A percentile compares a stretch with the other conserved stretches of the same genome.
phyloP scores from a whole-genome alignment of 2,113 vertebrate species.

The Manacus vitellinus region DNA sequence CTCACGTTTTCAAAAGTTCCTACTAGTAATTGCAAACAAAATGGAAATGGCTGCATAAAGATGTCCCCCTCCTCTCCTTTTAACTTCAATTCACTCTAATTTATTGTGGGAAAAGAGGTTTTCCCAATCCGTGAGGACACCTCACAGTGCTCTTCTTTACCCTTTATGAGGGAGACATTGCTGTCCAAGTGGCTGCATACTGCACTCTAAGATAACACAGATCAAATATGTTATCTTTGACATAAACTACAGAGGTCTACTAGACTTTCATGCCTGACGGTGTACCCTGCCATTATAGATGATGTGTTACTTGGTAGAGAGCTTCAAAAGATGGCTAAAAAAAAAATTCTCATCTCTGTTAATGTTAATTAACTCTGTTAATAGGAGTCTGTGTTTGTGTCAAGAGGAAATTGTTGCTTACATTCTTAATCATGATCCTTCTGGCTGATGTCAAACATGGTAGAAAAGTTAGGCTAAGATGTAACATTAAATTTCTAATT shows the following conservation, averaged over 20 bases:
- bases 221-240: neutral
- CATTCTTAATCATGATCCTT: neutral
- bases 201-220: neutral
- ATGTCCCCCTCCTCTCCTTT: neutral
- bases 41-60: neutral
- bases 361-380: neutral
- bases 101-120: neutral
- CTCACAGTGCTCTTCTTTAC: neutral
- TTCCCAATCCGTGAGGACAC: neutral
- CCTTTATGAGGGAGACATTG: rapidly evolving
- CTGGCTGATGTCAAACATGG: neutral
- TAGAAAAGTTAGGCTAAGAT: neutral
- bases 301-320: neutral
- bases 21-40: neutral
- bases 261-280: neutral
- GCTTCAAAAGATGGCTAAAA: neutral
- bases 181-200: neutral
- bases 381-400: neutral
- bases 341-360: neutral
- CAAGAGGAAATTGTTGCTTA: neutral
- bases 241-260: neutral
- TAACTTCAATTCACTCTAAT: neutral
- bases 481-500: neutral
- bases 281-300: neutral
- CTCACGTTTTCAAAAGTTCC: conserved; percentile 14